phyloP scores from a whole-genome alignment of 2,113 vertebrate genomes.

The Eurypyga helias region DNA sequence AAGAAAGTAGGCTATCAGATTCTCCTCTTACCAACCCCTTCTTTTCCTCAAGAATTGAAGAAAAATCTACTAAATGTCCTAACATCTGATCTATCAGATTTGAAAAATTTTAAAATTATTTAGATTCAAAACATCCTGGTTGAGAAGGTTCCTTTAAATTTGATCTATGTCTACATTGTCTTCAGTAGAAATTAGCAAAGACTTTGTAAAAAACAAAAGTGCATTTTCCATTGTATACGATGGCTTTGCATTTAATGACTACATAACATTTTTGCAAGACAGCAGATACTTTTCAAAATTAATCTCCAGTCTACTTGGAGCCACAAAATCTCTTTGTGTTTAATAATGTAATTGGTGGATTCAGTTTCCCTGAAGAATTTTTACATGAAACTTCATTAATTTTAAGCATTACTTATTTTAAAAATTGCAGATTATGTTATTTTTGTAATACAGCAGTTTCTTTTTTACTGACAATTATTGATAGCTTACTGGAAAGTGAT shows the following conservation, averaged over 20 bases:
- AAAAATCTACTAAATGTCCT: background rate
- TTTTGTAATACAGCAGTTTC: background rate
- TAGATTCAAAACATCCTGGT: background rate
- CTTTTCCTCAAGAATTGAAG: background rate
- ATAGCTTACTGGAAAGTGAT: background rate
- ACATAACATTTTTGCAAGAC: background rate
- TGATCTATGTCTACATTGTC: background rate
- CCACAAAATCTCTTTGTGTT: background rate
- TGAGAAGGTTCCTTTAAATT: background rate
- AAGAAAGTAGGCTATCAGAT: background rate
- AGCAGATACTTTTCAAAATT: background rate
- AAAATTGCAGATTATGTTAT: background rate
- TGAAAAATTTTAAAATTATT: background rate
- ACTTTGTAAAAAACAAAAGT: background rate
- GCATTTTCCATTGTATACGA: background rate
- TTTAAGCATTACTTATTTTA: background rate
- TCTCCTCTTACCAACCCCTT: background rate
- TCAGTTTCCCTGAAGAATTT: background rate
- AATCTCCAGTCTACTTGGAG: background rate
- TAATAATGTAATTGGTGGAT: background rate
- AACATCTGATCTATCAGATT: background rate
- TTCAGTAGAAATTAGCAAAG: background rate
- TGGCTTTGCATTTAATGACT: background rate
- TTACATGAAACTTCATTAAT: background rate
- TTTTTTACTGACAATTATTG: background rate